phyloP scores from a whole-genome alignment of 2,113 vertebrate genomes.

The Mustela nigripes region DNA sequence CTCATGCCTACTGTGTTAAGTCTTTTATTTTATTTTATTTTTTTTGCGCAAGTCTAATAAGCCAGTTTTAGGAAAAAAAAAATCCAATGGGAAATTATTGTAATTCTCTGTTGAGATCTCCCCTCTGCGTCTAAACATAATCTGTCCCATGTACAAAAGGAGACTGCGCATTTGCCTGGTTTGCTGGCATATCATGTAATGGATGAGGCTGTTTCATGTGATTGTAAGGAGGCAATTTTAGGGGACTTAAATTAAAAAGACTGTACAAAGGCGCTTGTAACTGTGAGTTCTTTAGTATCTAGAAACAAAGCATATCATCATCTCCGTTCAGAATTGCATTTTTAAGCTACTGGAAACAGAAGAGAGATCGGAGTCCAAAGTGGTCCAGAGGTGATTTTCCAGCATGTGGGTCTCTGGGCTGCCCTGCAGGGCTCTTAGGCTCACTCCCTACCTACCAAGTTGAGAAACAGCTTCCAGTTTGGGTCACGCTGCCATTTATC shows the following conservation, averaged over 20 bases:
- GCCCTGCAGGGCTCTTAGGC: not conserved
- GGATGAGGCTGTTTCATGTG: not conserved
- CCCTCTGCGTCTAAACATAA: constrained; percentile 13
- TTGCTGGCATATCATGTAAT: not conserved
- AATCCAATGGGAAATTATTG: not conserved
- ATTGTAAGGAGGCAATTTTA: constrained; percentile 3
- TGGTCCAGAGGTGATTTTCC: not conserved
- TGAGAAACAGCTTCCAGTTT: not conserved
- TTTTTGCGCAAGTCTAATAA: not conserved
- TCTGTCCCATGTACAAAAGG: not conserved
- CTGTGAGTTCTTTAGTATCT: not conserved
- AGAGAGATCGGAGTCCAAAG: not conserved
- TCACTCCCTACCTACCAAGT: not conserved
- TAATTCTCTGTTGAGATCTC: constrained; percentile 28
- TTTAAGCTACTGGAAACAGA: not conserved
- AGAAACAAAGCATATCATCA: constrained; percentile 2
- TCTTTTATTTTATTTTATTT: not conserved
- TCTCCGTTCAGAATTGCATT: constrained; percentile 39
- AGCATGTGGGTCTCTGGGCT: not conserved
- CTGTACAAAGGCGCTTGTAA: not conserved
- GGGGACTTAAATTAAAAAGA: not conserved
- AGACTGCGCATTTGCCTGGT: constrained; percentile 9
- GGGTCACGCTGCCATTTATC: not conserved
- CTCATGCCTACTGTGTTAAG: constrained; percentile 23
- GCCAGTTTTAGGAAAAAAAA: constrained; percentile 44